phyloP scores from a whole-genome alignment of 2,113 vertebrate genomes.

The Scopus umbretta region DNA sequence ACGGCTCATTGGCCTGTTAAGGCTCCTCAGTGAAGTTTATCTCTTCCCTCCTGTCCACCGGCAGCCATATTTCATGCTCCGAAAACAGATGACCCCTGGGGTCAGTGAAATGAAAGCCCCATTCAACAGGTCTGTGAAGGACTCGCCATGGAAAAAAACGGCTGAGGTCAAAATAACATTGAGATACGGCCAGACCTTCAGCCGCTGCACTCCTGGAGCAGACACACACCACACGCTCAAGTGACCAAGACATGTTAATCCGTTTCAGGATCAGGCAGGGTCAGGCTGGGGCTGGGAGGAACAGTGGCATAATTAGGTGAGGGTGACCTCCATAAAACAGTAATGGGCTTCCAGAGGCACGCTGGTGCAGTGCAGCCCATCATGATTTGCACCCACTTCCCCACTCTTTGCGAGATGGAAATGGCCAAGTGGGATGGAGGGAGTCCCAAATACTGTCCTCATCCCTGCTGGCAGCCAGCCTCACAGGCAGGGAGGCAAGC shows the following conservation, averaged over 20 bases:
- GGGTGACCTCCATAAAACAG: constrained; percentile 54
- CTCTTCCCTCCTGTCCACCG: constrained; percentile 77
- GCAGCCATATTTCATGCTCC: constrained; percentile 86
- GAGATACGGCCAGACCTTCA: constrained; percentile 71
- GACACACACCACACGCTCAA: background rate
- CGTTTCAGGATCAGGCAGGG: constrained; percentile 12
- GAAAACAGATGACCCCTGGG: constrained; percentile 80
- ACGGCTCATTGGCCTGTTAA: constrained; percentile 81
- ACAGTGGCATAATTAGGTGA: constrained; percentile 48
- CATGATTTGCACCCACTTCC: background rate
- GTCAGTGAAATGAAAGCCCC: constrained; percentile 85
- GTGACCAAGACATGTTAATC: constrained; percentile 33
- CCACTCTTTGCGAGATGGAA: fast-evolving
- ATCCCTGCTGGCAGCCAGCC: fast-evolving
- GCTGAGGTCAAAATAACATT: constrained; percentile 78
- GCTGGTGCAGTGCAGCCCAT: background rate
- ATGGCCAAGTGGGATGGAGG: fast-evolving
- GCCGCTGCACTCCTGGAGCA: constrained; percentile 60
- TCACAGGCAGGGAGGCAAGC: fast-evolving
- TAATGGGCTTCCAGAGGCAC: background rate
- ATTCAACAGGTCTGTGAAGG: constrained; percentile 82
- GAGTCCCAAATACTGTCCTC: fast-evolving
- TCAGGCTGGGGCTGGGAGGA: constrained; percentile 33
- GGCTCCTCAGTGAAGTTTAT: constrained; percentile 74
- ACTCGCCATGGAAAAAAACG: constrained; percentile 60